phyloP scores from a whole-genome alignment of 2,888 invertebrate genomes.

The Pseudococcus longispinus region DNA sequence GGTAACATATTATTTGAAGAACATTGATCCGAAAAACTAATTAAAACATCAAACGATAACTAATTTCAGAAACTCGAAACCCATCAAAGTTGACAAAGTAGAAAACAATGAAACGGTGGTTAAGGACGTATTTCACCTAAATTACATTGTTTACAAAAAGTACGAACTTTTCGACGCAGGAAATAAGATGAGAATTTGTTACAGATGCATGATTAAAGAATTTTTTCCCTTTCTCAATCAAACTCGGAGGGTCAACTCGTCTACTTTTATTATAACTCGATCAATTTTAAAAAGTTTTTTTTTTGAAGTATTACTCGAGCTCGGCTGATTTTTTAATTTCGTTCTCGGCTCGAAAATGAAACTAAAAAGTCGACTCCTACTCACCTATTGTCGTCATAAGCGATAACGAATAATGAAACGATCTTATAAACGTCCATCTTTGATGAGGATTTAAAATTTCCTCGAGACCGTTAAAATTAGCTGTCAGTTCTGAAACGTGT shows the following conservation, averaged over 20 bases:
- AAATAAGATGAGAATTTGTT: conserved; percentile 7
- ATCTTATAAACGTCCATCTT: conserved; percentile 16
- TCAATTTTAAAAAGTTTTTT: neutral
- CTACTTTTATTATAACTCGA: neutral
- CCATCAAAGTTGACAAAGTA: conserved; percentile 39
- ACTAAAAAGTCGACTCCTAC: neutral
- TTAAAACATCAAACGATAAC: conserved; percentile 34
- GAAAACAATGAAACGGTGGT: conserved; percentile 15
- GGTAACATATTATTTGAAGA: neutral
- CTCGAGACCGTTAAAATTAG: neutral
- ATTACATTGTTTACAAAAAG: conserved; percentile 38
- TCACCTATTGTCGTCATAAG: conserved; percentile 23
- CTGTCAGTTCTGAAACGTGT: neutral
- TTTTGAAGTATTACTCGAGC: neutral
- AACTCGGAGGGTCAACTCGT: neutral
- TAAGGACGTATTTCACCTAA: neutral
- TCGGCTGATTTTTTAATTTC: neutral
- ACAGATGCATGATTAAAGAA: neutral
- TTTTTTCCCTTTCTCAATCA: neutral
- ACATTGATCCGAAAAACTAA: conserved; percentile 33
- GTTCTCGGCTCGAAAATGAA: neutral
- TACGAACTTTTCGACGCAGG: neutral
- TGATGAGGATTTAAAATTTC: conserved; percentile 34
- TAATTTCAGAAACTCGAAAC: conserved; percentile 32
- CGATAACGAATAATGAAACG: conserved; percentile 31